These are phyloP conservation scores for Chironex yamaguchii DNA, from an alignment of 30 jellyfish, hydroid and myxozoan genomes.

Conservation along the genomic window DNA sequence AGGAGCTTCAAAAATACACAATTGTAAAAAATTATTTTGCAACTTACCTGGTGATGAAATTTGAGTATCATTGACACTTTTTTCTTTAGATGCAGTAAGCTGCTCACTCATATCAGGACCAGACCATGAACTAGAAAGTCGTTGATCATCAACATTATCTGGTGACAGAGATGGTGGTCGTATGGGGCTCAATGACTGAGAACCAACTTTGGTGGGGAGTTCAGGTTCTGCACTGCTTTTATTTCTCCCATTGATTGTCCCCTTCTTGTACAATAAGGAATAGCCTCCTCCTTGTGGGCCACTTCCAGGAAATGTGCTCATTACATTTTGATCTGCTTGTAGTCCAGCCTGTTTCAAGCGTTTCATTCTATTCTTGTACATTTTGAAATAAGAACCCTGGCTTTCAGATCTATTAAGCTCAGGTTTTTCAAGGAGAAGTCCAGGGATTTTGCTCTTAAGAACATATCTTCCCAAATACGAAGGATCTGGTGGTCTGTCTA, in stretches of 20 bases:
- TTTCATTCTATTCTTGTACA: slow-evolving; percentile 89
- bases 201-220: neutral
- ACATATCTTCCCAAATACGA: neutral
- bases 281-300: neutral
- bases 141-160: slow-evolving; percentile 62
- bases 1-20: no score
- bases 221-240: neutral
- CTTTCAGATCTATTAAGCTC: slow-evolving; percentile 57
- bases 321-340: slow-evolving; percentile 84
- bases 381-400: slow-evolving; percentile 79
- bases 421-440: slow-evolving; percentile 2
- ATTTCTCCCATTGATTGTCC: neutral
- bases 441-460: neutral
- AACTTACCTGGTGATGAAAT: no score
- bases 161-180: slow-evolving; percentile 53
- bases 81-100: neutral
- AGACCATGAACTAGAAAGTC: slow-evolving; percentile 75
- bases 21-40: no score
- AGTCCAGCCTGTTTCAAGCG: slow-evolving; percentile 93
- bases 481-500: neutral
- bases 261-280: neutral
- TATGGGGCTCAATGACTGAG: slow-evolving; percentile 40
- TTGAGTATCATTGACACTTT: no score
- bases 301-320: slow-evolving; percentile 42
- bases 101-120: slow-evolving; percentile 62